Conservation (phyloP, 2,888 invertebrate species). For the Drosophila austrosaltans region DNA sequence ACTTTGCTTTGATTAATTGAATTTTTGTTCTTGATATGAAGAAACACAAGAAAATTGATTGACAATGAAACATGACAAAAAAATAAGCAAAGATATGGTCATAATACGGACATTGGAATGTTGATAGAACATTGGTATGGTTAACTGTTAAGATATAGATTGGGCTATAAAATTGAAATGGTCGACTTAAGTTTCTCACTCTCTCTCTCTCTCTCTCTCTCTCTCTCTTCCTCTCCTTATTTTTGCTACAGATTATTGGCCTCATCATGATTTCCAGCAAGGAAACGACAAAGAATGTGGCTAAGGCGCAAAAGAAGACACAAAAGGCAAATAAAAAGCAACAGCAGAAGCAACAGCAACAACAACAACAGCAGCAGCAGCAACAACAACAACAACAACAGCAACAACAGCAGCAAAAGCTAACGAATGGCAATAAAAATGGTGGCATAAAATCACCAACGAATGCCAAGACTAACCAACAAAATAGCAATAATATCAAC, state of each 20-base stretch:
- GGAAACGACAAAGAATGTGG: conserved; percentile 76
- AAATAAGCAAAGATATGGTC: background rate
- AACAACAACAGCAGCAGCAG: conserved; percentile 52
- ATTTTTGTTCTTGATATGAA: conserved; percentile 5
- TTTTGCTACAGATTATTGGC: conserved; percentile 57
- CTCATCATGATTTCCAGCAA: conserved; percentile 71
- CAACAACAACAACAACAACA: conserved; percentile 46
- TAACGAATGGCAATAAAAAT: conserved; percentile 79
- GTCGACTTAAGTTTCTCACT: background rate
- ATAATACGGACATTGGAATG: conserved; percentile 11
- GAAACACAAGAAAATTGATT: conserved; percentile 9
- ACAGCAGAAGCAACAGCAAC: conserved; percentile 34
- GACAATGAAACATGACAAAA: background rate
- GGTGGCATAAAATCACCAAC: conserved; percentile 60
- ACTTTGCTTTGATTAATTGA: background rate
- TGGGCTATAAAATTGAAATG: conserved; percentile 11
- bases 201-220: conserved; percentile 29
- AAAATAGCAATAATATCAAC: conserved; percentile 37
- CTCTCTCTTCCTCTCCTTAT: conserved; percentile 16
- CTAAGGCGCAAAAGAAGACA: conserved; percentile 84
- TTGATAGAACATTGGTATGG: conserved; percentile 10
- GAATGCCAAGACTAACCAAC: conserved; percentile 44
- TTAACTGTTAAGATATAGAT: conserved; percentile 20
- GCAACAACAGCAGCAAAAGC: conserved; percentile 85
- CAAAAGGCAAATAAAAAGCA: conserved; percentile 80